Percentiles rank a stretch among this genome's conserved stretches.
Conservation (phyloP, 2,113 vertebrate genomes). For the Osmerus mordax region DNA sequence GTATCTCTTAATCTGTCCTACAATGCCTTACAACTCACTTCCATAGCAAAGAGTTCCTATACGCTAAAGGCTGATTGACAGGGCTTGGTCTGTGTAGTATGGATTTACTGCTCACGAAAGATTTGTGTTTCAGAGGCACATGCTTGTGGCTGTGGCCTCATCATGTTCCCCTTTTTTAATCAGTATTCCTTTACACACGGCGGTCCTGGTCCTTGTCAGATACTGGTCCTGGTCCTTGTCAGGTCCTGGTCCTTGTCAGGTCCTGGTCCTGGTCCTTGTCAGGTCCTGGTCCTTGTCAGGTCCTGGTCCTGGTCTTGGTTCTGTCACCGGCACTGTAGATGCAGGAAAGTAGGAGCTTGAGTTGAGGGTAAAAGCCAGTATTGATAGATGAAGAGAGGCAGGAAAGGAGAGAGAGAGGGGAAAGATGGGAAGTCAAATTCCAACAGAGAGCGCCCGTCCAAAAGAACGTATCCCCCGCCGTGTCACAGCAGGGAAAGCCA, state of each 20-base stretch:
- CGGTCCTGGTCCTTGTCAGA: too few species aligned
- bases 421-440: not conserved
- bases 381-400: not conserved
- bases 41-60: too few species aligned
- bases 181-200: too few species aligned
- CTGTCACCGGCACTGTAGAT: not conserved
- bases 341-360: not conserved
- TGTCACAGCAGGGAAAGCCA: slow-evolving; percentile 2
- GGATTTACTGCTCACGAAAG: too few species aligned
- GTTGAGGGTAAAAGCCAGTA: not conserved
- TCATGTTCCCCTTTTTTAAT: too few species aligned
- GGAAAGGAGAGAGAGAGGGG: not conserved
- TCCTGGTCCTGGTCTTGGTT: not conserved
- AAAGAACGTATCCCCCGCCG: not conserved
- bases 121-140: too few species aligned
- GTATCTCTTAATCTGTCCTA: too few species aligned
- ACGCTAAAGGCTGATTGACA: too few species aligned
- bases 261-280: not conserved
- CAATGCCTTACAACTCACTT: too few species aligned
- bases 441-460: not conserved
- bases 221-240: not conserved
- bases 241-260: not conserved
- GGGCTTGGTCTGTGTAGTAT: too few species aligned
- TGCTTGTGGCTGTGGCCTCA: too few species aligned
- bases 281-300: not conserved